Evolutionary conservation across 2,888 invertebrate genomes (phyloP).

Genomic region (Erannis defoliaria): DNA sequence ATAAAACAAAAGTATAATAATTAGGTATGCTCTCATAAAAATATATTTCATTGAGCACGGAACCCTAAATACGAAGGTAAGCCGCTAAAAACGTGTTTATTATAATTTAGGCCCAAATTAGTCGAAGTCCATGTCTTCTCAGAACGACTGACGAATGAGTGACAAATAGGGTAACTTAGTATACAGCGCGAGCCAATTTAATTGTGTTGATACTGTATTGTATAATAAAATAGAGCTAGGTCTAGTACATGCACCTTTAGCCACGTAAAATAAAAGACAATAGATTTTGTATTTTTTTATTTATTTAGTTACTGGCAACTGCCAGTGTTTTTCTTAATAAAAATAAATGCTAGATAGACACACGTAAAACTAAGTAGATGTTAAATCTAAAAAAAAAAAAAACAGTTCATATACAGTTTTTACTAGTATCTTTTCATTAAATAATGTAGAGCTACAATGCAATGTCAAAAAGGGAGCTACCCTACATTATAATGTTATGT

Average conservation of each 20-base stretch:
- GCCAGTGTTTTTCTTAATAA: too few relatives aligned
- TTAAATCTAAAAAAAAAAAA: too few relatives aligned
- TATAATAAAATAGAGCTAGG: neutral
- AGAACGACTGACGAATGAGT: conserved; percentile 51
- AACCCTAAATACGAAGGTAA: conserved; percentile 28
- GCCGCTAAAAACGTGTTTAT: conserved; percentile 42
- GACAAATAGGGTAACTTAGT: conserved; percentile 49
- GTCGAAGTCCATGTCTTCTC: conserved; percentile 39
- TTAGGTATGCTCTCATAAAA: too few relatives aligned
- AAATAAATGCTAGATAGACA: too few relatives aligned
- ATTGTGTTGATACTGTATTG: conserved; percentile 1
- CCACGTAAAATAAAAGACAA: neutral
- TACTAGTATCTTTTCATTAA: too few relatives aligned
- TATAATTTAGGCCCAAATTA: conserved; percentile 40
- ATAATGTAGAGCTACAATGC: too few relatives aligned
- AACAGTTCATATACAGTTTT: too few relatives aligned
- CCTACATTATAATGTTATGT: too few relatives aligned
- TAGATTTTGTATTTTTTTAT: neutral
- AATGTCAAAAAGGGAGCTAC: too few relatives aligned
- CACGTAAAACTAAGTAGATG: too few relatives aligned
- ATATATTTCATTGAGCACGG: neutral
- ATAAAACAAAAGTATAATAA: too few relatives aligned
- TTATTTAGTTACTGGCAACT: neutral
- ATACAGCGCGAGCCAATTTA: conserved; percentile 10
- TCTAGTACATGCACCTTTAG: conserved; percentile 32